A percentile compares a stretch with the other conserved stretches of the same genome.
Conservation (phyloP, 2,797 vertebrate genomes). For the Peromyscus melanophrys region DNA sequence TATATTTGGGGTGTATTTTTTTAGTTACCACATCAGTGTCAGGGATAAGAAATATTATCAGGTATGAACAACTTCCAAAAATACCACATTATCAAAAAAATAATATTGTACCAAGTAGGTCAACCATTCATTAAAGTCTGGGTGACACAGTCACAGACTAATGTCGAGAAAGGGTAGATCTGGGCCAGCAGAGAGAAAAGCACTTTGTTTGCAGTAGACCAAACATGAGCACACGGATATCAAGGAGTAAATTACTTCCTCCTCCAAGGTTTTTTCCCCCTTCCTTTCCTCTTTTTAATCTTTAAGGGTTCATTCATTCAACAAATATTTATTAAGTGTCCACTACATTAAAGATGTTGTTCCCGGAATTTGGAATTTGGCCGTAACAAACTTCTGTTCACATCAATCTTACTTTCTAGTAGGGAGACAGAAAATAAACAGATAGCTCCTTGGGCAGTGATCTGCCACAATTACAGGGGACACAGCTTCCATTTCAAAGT, state of each 20-base stretch:
- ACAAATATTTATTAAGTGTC: constrained; percentile 74
- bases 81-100: constrained; percentile 77
- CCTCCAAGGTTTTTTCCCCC: constrained; percentile 21
- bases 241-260: constrained; percentile 71
- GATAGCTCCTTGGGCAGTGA: not conserved
- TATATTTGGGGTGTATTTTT: constrained; percentile 71
- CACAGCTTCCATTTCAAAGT: not conserved
- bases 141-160: constrained; percentile 66
- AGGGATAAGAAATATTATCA: constrained; percentile 85
- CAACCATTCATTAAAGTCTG: constrained; percentile 74
- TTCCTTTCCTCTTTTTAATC: not conserved
- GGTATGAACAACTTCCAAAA: constrained; percentile 73
- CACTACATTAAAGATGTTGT: constrained; percentile 32
- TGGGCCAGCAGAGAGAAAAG: constrained; percentile 73
- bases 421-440: constrained; percentile 50
- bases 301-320: constrained; percentile 70
- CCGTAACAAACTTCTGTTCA: not conserved
- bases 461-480: not conserved
- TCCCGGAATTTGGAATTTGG: constrained; percentile 1
- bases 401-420: not conserved
- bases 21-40: constrained; percentile 82
- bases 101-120: constrained; percentile 71
- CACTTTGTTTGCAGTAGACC: constrained; percentile 65
- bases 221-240: constrained; percentile 57
- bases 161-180: constrained; percentile 69